Evolutionary conservation across 2,113 vertebrate genomes (phyloP).

Genomic region (Aspiorhynchus laticeps): DNA sequence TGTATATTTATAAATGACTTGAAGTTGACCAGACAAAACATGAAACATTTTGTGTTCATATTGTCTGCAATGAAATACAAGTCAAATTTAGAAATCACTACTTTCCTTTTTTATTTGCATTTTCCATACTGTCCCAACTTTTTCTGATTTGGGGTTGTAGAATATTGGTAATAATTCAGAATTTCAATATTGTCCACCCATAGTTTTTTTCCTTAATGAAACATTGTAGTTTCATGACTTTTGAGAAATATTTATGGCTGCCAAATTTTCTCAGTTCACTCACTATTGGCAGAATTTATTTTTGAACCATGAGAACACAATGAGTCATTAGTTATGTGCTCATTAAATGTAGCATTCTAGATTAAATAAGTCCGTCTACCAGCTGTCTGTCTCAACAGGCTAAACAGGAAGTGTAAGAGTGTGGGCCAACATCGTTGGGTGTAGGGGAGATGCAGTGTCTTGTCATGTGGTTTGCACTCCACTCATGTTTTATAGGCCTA

Average conservation of each 20-base stretch:
- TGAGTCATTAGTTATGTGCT: background rate
- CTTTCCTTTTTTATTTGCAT: too few species aligned
- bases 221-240: background rate
- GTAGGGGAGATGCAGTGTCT: constrained; percentile 2
- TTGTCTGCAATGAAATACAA: too few species aligned
- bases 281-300: background rate
- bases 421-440: background rate
- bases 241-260: background rate
- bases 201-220: background rate
- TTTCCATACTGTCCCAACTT: too few species aligned
- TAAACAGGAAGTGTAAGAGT: constrained; percentile 3
- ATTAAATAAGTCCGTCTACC: background rate
- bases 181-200: background rate
- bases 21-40: too few species aligned
- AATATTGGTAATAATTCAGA: background rate
- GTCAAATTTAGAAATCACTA: too few species aligned
- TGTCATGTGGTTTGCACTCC: background rate
- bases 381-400: background rate
- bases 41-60: too few species aligned
- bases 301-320: background rate
- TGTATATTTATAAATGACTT: too few species aligned
- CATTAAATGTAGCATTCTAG: constrained; percentile 1
- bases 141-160: too few species aligned
- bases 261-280: background rate
- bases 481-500: constrained; percentile 34